Base-by-base conservation (phyloP, 2,797 vertebrate species). In the Kryptolebias ocellatus region DNA sequence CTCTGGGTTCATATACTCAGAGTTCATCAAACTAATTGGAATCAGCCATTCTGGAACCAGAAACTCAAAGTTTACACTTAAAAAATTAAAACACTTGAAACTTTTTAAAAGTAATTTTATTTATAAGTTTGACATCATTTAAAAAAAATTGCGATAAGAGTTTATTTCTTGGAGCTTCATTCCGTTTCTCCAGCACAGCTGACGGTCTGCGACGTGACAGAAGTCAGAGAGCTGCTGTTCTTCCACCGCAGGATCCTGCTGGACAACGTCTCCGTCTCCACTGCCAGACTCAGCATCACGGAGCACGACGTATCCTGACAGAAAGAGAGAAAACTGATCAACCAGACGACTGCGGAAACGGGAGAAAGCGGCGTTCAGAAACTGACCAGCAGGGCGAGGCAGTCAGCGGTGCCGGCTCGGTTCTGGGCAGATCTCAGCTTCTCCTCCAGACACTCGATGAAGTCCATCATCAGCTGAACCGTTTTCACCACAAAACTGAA, bases 401-500 rank as follows among this genome's bases (percentile, higher is more conserved):
- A 53, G 16, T 85, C 78, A n/a, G 56, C 60, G 7, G 80, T 27
- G 5, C 47, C 1, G 14, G 74, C 80, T 61, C 82, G 65, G 17
- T 61, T 76, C 17, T 59, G 71, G 6, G 90, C 75, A 0, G 74
- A 73, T 20, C 58, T 64, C 63, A 92, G 61, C 57, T 91, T 93
- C 69, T 75, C 81, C 64, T 94, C 91, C 70, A 94, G 79, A 53
- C 79, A 85, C 70, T 89, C 74, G 0, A 94, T 87, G 63, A 93
- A 90, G 62, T 93, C 89, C 67, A 89, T 64, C 55, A 86, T 72
- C 87, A 91, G 79, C 52, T 53, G 52, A 44, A 94, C 64, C 0
- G 87, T 59, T 4, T 93, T 87, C 64, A 93, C 88, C 77, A 94
- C 86, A 1, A 73, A 90, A 64, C 94, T 94, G 62, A 20, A 60